Evolutionary conservation across 2,113 vertebrate species (phyloP), one percentile per base, ranked within the genome.

Genomic region (Paedocypris sp.): DNA sequence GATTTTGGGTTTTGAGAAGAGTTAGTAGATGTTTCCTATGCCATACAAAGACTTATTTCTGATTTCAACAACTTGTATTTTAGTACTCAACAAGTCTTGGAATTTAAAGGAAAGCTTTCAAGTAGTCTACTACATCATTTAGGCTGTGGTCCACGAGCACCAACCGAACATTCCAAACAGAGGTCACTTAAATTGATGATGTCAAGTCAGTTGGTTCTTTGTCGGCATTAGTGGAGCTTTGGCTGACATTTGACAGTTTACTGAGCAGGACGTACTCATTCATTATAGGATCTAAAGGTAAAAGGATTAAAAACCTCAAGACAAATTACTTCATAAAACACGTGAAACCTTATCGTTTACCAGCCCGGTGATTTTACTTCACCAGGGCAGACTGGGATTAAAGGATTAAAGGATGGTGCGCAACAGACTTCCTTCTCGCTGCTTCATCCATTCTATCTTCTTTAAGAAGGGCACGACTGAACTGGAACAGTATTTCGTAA

Each of bases 351-450:
- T 43, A 7, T 42, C 18, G 38, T 20, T 43, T 43, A 43, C 26
- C 26, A 57, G 38, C 7, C 38, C 32, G n/a, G 22, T 57, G 38
- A 43, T 57, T 43, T 43, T 42, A 26, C 26, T 57, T 57, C 18
- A 57, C 53, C 20, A 18, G 53, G 53, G 38, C 25, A 22, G 38
- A 32, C 16, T 43, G 53, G 26, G 53, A 58, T 58, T 58, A 58
- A 43, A 58, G 38, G 18, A 19, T 58, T 58, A 58, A 43, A 43
- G 26, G 39, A 31, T 43, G 53, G 25, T n/a, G 53, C 23, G 29
- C 26, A 43, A 31, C 53, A 42, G 23, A 32, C 20, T 49, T 49
- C 23, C 20, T 19, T 18, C 19, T 41, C 11, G 6, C 9, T 50
- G 12, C 19, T 43, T 2, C 9, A 22, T 22, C 19, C 32, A 41